A percentile compares a stretch with the other conserved stretches of the same genome.
These are phyloP conservation scores for Callaeas wilsoni DNA, from an alignment of 2,113 vertebrate genomes.

Conservation along the genomic window DNA sequence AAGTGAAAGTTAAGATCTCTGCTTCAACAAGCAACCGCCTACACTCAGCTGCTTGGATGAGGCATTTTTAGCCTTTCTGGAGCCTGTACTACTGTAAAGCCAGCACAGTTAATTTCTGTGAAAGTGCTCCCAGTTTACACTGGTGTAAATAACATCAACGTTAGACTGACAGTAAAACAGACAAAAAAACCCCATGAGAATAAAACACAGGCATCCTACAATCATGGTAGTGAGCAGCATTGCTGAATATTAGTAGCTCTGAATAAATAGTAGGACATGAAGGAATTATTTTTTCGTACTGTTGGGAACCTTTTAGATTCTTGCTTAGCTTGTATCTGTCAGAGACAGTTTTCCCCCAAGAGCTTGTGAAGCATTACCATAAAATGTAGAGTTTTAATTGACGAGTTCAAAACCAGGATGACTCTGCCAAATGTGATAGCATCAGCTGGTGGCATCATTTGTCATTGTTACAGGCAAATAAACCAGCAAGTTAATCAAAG, in stretches of 20 bases:
- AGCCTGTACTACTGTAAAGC: background rate
- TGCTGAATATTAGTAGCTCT: background rate
- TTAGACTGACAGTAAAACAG: background rate
- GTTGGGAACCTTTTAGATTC: background rate
- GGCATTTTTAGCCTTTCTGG: background rate
- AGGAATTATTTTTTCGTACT: background rate
- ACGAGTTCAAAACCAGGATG: background rate
- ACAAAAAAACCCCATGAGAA: background rate
- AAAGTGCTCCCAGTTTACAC: background rate
- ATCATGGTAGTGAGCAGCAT: background rate
- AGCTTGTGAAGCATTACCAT: background rate
- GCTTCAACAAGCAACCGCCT: background rate
- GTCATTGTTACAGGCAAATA: slow-evolving; percentile 60
- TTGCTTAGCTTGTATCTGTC: background rate
- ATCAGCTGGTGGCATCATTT: slow-evolving; percentile 50
- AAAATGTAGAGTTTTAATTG: slow-evolving; percentile 33
- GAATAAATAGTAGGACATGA: background rate
- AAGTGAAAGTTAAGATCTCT: background rate
- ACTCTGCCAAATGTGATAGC: slow-evolving; percentile 51
- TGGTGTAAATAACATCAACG: background rate
- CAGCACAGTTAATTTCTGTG: background rate
- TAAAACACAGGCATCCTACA: background rate
- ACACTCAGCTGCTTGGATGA: background rate
- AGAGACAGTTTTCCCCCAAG: background rate
- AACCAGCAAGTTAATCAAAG: slow-evolving; percentile 33